Evolutionary conservation across 1,140 invertebrate genomes (phyloP).

Genomic region (Cepaea nemoralis): DNA sequence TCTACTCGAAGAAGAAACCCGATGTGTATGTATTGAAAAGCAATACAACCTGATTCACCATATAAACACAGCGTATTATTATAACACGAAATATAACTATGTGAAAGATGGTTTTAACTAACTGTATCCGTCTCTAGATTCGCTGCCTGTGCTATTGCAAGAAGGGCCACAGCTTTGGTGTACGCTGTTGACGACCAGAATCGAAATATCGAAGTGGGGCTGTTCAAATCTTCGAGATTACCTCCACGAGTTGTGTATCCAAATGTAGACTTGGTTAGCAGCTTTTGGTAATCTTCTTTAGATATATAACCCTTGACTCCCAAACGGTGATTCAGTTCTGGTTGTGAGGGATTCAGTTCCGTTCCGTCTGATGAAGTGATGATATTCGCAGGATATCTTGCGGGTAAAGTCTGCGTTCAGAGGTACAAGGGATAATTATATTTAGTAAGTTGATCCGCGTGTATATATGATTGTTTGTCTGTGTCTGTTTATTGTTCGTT

Average conservation of each 20-base stretch:
- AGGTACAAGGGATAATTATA: no score
- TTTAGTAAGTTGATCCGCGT: not conserved
- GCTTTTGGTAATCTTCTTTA: slow-evolving; percentile 15
- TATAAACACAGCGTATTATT: no score
- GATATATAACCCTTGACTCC: slow-evolving; percentile 39
- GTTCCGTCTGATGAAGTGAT: not conserved
- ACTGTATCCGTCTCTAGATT: slow-evolving; percentile 4
- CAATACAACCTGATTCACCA: no score
- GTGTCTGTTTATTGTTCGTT: no score
- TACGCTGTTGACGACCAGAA: slow-evolving; percentile 60
- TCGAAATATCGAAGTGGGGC: slow-evolving; percentile 49
- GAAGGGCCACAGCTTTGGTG: slow-evolving; percentile 54
- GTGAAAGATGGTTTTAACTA: no score
- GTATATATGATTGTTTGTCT: not conserved
- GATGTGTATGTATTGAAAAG: no score
- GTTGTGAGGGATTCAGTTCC: not conserved
- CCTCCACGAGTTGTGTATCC: slow-evolving; percentile 20
- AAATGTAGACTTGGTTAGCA: slow-evolving; percentile 8
- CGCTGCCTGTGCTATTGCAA: slow-evolving; percentile 46
- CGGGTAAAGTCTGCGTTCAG: not conserved
- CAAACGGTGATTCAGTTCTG: slow-evolving; percentile 24
- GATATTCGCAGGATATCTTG: not conserved
- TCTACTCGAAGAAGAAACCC: no score
- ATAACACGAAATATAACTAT: no score
- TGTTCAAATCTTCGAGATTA: slow-evolving; percentile 53